These are phyloP conservation scores for Boulengeromyrus knoepffleri DNA, from an alignment of 2,113 vertebrate genomes.

Conservation along the genomic window DNA sequence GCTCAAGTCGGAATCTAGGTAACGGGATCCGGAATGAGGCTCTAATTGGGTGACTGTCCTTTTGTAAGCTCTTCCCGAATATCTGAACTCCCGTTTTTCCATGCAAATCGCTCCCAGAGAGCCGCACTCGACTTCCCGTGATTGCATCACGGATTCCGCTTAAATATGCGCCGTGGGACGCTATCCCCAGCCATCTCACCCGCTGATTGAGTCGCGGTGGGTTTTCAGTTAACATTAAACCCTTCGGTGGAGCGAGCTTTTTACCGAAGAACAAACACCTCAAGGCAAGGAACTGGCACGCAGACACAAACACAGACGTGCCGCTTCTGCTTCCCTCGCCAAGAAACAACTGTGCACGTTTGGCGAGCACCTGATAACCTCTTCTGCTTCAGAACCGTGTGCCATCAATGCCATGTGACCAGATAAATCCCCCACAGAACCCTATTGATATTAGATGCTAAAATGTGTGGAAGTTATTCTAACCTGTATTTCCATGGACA, in stretches of 20 bases:
- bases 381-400: not conserved
- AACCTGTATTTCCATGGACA: not conserved
- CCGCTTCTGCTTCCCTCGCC: not conserved
- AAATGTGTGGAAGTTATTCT: not conserved
- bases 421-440: not conserved
- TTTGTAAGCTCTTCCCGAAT: not conserved
- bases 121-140: not conserved
- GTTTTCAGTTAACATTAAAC: conserved; percentile 8
- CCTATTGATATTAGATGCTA: not conserved
- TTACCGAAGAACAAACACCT: not conserved
- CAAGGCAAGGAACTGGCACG: not conserved
- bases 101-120: not conserved
- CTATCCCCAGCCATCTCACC: not conserved
- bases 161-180: not conserved
- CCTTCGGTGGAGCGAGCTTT: not conserved
- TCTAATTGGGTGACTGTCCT: conserved; percentile 40
- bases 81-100: not conserved
- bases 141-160: not conserved
- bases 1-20: conserved; percentile 44
- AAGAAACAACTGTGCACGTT: not conserved
- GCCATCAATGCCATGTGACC: not conserved
- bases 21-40: conserved; percentile 38
- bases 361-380: not conserved
- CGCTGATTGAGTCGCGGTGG: not conserved
- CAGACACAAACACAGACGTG: not conserved